Base-by-base conservation (phyloP, 2,888 invertebrate genomes). In the Tetropium fuscum region DNA sequence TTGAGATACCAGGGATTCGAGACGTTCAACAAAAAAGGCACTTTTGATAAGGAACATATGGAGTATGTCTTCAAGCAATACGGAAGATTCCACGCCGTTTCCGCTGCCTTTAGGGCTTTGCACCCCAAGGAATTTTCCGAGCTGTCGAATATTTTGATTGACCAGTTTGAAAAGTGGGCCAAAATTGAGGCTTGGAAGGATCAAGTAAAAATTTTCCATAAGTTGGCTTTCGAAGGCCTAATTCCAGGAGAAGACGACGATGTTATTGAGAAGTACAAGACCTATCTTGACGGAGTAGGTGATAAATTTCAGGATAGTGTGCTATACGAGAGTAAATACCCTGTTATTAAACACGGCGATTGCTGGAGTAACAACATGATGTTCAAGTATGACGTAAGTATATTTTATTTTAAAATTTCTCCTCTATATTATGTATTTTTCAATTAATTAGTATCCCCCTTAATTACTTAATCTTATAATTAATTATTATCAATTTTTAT, bases 81-180 rank as follows among this genome's bases (percentile, higher is more conserved):
- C 10, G 74, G 60, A 2, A 55, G 55, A 36, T 69, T 69, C 22
- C 74, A 74, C 40, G 68, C 69, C 4, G 38, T 68, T 22, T 69
- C 69, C 0, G 65, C 64, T 13, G 71, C 64, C 1, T 38, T 66
- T 19, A 63, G 59, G 36, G 59, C 68, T 13, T 43, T 63, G 27
- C 32, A 64, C 18, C 55, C 56, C 1, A 56, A 58, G 18, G 53
- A 59, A 19, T 70, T 63, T 54, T 13, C 59, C 4, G 27, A 53
- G 18, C 8, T 59, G 8, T 3, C 36, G n/a, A 22, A 45, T 2
- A 13, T 13, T 8, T n/a, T 19, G 4, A 16, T 3, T 11, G 19
- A 13, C 6, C 16, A 10, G 10, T 20, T 13, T 4, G n/a, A 13
- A 1, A 16, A 8, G 2, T 25, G 19, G 18, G 2, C 3, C 13